Evolutionary conservation across 2,113 vertebrate genomes (phyloP), one percentile per base, ranked within the genome.

Genomic region (Hassar affinis): DNA sequence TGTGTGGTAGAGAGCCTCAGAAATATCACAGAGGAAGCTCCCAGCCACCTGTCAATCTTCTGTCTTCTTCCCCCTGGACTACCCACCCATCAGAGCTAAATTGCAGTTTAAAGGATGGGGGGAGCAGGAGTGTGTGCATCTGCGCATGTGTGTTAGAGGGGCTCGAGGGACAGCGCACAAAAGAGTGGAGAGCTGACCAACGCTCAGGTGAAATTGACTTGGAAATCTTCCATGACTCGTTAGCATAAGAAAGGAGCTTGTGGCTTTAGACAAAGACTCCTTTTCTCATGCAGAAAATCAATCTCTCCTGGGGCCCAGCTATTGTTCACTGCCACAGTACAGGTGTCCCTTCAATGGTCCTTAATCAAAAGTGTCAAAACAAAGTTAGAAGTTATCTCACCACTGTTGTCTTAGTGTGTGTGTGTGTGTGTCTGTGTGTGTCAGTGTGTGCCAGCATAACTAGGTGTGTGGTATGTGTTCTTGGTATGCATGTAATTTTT

Each of bases 201-300:
- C 93, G 95, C 96, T 97, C 96, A 96, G 95, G 97, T 97, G 96
- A 97, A 97, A 97, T 95, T 96, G 97, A 97, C 97, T 96, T 97
- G 96, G 96, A 99, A 98, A 97, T 95, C 95, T 95, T 96, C 95
- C 96, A 96, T 89, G 92, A 90, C 93, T 95, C 92, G 97, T 99
- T 98, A 97, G 95, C 97, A 98, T 99, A 96, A 99, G 97, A 99
- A 97, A 98, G 95, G 95, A 94, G 94, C 92, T 92, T 90, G 93
- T 95, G 93, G 94, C 95, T 95, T 97, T 96, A 96, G 95, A 96
- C 95, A 96, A 97, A 95, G 95, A 93, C 93, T 95, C 95, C 95
- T 95, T 95, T 94, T 95, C 95, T 95, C 96, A 96, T 95, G 95
- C 91, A 94, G 91, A 93, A 94, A 93, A 95, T 95, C 94, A 96